Evolutionary conservation across 37 sponge, comb jelly and placozoan species (phyloP).

Genomic region (Cliona cf. orientalis): DNA sequence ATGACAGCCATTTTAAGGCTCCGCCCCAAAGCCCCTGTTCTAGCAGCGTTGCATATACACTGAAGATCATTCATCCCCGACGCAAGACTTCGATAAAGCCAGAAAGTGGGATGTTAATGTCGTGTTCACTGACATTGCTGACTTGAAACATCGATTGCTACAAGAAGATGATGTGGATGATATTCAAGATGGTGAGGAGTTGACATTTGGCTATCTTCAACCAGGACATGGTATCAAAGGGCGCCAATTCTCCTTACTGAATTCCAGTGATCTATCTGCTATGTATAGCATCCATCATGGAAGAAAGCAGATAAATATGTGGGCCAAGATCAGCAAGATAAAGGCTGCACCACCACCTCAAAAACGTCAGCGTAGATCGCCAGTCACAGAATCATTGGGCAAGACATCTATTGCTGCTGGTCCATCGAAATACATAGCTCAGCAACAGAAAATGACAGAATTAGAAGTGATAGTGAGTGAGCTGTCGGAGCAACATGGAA

Average conservation of each 20-base stretch:
- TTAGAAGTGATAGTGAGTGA: slow-evolving; percentile 37
- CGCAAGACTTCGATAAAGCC: background rate
- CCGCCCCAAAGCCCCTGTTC: no score
- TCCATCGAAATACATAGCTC: slow-evolving; percentile 12
- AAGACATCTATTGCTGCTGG: no score
- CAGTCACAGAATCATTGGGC: no score
- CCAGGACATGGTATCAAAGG: slow-evolving; percentile 57
- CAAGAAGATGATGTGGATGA: background rate
- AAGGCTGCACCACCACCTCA: background rate
- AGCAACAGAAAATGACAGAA: slow-evolving; percentile 37
- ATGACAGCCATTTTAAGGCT: no score
- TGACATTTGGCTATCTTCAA: slow-evolving; percentile 25
- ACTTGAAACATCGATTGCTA: background rate
- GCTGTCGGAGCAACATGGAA: slow-evolving; percentile 22
- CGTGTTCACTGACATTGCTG: background rate
- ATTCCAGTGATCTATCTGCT: slow-evolving; percentile 4
- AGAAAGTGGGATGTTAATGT: background rate
- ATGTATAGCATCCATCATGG: slow-evolving; percentile 26
- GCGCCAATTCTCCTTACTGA: background rate
- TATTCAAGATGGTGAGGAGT: background rate
- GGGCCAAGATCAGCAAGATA: slow-evolving; percentile 11
- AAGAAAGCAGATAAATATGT: slow-evolving; percentile 6
- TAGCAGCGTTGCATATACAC: no score
- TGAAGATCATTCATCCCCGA: slow-evolving; percentile 10
- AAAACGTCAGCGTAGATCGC: no score